Percentiles rank a stretch among this genome's conserved stretches.
Conservation (phyloP, 1,140 invertebrate species). For the Latrodectus geometricus region DNA sequence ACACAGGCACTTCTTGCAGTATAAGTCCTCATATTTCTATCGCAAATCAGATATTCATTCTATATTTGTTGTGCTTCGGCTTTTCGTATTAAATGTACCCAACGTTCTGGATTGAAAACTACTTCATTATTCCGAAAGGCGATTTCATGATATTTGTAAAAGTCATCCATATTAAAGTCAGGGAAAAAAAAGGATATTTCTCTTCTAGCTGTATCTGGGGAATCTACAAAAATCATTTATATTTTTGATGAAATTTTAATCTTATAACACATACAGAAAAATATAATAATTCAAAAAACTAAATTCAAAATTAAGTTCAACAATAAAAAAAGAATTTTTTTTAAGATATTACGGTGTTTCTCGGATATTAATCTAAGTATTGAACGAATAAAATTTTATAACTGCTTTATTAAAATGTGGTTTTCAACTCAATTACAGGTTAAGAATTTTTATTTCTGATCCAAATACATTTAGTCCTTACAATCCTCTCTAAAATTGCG, state of each 20-base stretch:
- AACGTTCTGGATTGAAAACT: constrained; percentile 32
- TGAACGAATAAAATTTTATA: no score
- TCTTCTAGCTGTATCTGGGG: constrained; percentile 77
- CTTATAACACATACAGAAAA: background rate
- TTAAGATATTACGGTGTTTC: background rate
- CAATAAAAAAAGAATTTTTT: background rate
- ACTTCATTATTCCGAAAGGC: constrained; percentile 66
- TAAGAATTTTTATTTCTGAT: no score
- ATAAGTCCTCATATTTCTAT: background rate
- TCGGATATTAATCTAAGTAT: no score
- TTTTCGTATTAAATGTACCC: constrained; percentile 40
- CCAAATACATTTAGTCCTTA: no score
- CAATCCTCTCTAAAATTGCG: no score
- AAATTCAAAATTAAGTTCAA: background rate
- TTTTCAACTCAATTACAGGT: no score
- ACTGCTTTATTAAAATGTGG: no score
- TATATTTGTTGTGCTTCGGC: constrained; percentile 46
- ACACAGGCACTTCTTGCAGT: no score
- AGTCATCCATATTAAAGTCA: constrained; percentile 76
- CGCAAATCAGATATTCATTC: background rate
- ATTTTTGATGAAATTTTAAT: constrained; percentile 28
- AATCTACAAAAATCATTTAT: constrained; percentile 76
- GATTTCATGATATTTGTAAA: constrained; percentile 73
- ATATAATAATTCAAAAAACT: background rate
- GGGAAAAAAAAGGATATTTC: constrained; percentile 89